Percentiles rank a stretch among this genome's conserved stretches.
phyloP scores from a whole-genome alignment of 2,113 vertebrate genomes.

The Sialia sialis region DNA sequence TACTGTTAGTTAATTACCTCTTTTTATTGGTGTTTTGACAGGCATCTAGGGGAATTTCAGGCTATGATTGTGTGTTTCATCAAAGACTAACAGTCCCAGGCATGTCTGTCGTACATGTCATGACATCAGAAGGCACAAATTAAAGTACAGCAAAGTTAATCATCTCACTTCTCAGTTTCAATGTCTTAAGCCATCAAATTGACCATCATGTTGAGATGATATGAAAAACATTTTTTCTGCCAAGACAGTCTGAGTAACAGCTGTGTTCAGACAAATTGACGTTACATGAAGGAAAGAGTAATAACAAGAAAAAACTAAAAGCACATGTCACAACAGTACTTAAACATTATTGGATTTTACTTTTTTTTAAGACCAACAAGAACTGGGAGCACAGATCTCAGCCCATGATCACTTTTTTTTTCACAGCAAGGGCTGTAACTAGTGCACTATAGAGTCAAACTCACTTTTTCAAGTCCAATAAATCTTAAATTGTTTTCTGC shows the following conservation, averaged over 20 bases:
- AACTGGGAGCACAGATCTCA: background rate
- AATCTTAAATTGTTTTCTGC: slow-evolving; percentile 38
- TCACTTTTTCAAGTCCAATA: slow-evolving; percentile 21
- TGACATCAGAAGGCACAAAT: background rate
- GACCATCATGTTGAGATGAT: background rate
- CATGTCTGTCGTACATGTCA: background rate
- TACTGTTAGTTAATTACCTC: background rate
- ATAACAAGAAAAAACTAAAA: slow-evolving; percentile 30
- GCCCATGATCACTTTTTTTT: background rate
- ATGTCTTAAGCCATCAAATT: background rate
- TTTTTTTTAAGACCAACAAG: background rate
- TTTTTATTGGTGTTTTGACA: background rate
- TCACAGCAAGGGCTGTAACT: background rate
- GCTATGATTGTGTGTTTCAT: background rate
- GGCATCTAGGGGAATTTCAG: background rate
- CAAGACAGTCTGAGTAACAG: background rate
- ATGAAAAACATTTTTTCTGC: background rate
- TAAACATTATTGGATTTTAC: slow-evolving; percentile 32
- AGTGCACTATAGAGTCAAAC: background rate
- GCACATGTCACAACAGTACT: slow-evolving; percentile 12
- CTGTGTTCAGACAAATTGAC: background rate
- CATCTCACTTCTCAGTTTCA: background rate
- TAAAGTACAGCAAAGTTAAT: background rate
- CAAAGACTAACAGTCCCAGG: background rate
- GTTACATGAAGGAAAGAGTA: background rate